phyloP scores from a whole-genome alignment of 2,113 vertebrate species.

The Gambusia holbrooki region DNA sequence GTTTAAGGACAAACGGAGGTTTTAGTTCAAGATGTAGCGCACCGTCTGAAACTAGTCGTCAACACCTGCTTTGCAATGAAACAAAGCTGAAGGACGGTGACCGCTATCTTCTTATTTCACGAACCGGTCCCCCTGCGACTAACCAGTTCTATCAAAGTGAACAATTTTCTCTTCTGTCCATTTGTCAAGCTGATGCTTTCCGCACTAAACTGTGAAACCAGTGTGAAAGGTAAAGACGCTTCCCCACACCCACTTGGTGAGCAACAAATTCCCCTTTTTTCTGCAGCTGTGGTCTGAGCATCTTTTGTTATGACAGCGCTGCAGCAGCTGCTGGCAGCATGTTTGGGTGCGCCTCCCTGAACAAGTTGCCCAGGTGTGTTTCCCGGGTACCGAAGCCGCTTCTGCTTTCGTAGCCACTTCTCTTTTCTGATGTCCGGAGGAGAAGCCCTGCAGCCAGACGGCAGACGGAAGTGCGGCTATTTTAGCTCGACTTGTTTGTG shows the following conservation, averaged over 20 bases:
- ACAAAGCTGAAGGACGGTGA: background rate
- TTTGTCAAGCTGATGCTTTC: background rate
- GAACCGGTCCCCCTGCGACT: background rate
- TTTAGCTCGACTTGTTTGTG: slow-evolving; percentile 25
- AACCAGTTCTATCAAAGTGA: background rate
- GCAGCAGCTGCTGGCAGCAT: background rate
- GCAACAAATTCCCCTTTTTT: slow-evolving; percentile 48
- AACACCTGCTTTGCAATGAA: background rate
- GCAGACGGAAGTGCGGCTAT: slow-evolving; percentile 49
- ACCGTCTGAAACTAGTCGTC: background rate
- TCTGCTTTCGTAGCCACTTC: slow-evolving; percentile 80
- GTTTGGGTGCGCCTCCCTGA: background rate
- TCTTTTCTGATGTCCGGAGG: slow-evolving; percentile 66
- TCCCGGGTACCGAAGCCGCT: slow-evolving; percentile 43
- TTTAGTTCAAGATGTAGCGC: background rate
- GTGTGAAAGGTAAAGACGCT: background rate
- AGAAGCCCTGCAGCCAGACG: slow-evolving; percentile 60
- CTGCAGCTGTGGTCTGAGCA: slow-evolving; percentile 10
- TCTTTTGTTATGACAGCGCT: slow-evolving; percentile 24
- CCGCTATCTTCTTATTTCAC: background rate
- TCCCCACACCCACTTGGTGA: background rate
- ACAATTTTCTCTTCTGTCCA: background rate
- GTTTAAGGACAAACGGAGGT: too few relatives aligned
- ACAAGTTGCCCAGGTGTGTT: slow-evolving; percentile 54
- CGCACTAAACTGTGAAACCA: background rate